phyloP scores from a whole-genome alignment of 2,888 invertebrate genomes.

The Drosophila cracens region DNA sequence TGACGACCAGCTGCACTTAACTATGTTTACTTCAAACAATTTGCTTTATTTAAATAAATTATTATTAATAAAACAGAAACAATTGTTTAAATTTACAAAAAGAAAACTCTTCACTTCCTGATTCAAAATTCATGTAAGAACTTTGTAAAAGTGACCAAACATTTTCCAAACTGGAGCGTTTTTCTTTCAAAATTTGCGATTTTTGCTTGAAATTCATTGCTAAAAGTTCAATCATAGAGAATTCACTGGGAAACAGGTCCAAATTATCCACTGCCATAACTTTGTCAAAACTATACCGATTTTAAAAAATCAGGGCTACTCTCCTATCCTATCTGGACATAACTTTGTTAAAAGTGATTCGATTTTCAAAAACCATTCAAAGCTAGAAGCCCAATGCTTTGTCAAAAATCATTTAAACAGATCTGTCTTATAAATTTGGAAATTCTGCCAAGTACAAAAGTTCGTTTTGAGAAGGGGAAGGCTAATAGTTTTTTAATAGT shows the following conservation, averaged over 20 bases:
- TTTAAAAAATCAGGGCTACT: no score
- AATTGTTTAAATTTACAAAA: not conserved
- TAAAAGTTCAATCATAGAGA: not conserved
- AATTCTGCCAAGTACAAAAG: not conserved
- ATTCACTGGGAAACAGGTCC: not conserved
- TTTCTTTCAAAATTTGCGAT: not conserved
- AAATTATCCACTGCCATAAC: not conserved
- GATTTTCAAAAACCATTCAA: not conserved
- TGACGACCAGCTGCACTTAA: constrained; percentile 59
- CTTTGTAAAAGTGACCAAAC: not conserved
- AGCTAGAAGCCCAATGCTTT: not conserved
- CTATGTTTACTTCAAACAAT: constrained; percentile 68
- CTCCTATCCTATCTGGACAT: not conserved
- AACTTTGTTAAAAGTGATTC: not conserved
- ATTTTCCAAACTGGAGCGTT: not conserved
- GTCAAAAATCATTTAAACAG: no score
- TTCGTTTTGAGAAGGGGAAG: constrained; percentile 11
- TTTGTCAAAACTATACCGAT: not conserved
- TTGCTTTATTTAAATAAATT: constrained; percentile 78
- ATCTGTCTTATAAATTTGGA: not conserved
- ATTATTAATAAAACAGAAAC: constrained; percentile 55
- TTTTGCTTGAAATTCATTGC: not conserved
- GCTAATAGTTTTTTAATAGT: not conserved
- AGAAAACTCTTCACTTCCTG: not conserved
- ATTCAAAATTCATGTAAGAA: not conserved